Conservation (phyloP, 2,888 invertebrate species). For the Teleogryllus oceanicus region DNA sequence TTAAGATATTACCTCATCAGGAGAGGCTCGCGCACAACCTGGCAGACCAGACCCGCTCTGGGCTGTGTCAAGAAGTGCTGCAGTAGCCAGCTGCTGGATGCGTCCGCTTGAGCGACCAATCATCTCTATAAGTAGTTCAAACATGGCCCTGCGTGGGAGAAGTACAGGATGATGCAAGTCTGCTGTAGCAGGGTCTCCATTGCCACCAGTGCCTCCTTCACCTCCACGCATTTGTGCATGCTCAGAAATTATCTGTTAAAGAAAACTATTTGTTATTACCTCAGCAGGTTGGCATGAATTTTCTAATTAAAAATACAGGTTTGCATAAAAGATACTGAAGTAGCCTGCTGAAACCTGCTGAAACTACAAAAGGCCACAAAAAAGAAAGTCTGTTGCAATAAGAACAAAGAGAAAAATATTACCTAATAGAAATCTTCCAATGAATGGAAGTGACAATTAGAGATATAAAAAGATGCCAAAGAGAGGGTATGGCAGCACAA, state of each 20-base stretch:
- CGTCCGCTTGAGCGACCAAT: constrained; percentile 65
- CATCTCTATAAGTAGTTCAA: constrained; percentile 71
- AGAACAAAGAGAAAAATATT: too few relatives aligned
- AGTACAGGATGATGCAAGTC: constrained; percentile 69
- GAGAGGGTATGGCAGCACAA: too few relatives aligned
- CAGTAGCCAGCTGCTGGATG: constrained; percentile 72
- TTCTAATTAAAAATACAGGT: too few relatives aligned
- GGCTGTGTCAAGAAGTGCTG: constrained; percentile 77
- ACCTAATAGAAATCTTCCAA: too few relatives aligned
- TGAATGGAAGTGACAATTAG: too few relatives aligned
- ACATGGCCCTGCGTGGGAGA: constrained; percentile 78
- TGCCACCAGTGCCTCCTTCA: neutral
- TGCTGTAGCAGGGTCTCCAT: constrained; percentile 38
- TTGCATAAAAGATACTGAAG: too few relatives aligned
- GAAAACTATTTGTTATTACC: too few relatives aligned
- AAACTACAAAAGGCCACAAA: too few relatives aligned
- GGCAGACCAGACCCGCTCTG: constrained; percentile 65
- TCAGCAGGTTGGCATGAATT: too few relatives aligned
- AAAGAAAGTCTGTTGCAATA: too few relatives aligned
- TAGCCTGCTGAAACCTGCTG: too few relatives aligned
- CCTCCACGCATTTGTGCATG: constrained; percentile 65
- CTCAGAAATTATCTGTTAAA: constrained; percentile 56
- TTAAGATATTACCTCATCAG: constrained; percentile 56
- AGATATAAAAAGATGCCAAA: too few relatives aligned
- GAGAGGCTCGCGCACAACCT: constrained; percentile 59